These are phyloP conservation scores for Falco concolor DNA, from an alignment of 2,797 vertebrate genomes.

Conservation along the genomic window DNA sequence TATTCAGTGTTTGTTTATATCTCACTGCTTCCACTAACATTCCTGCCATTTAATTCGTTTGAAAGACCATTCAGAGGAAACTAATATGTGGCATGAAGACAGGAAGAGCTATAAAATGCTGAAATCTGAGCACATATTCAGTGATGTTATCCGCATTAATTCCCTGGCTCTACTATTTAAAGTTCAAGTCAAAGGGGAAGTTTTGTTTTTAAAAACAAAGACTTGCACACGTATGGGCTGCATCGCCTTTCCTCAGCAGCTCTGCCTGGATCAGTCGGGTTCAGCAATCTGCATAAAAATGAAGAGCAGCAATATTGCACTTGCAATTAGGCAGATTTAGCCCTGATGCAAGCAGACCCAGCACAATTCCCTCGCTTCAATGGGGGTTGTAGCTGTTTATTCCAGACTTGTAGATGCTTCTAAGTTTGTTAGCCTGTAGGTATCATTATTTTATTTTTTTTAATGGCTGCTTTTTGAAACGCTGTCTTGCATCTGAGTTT, in stretches of 20 bases:
- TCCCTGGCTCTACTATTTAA: background rate
- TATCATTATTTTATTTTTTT: background rate
- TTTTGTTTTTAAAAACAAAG: conserved; percentile 12
- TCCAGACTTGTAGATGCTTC: background rate
- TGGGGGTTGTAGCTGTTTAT: background rate
- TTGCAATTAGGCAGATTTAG: background rate
- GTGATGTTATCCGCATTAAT: background rate
- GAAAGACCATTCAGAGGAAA: conserved; percentile 38
- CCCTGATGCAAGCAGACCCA: background rate
- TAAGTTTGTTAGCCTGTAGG: background rate
- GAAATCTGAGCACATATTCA: background rate
- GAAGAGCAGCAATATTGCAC: background rate
- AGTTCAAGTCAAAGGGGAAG: conserved; percentile 36
- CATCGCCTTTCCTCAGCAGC: background rate
- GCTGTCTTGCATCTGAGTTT: background rate
- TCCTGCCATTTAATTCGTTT: conserved; percentile 49
- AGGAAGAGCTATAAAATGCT: background rate
- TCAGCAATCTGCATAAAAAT: conserved; percentile 2
- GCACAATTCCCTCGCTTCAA: background rate
- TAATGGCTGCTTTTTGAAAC: background rate
- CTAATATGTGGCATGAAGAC: background rate
- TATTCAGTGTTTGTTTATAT: conserved; percentile 59
- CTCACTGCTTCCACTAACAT: conserved; percentile 22
- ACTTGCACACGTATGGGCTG: background rate
- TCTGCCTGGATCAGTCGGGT: background rate